Conservation (phyloP, 2,888 invertebrate genomes). For the Nemotelus pantherinus region DNA sequence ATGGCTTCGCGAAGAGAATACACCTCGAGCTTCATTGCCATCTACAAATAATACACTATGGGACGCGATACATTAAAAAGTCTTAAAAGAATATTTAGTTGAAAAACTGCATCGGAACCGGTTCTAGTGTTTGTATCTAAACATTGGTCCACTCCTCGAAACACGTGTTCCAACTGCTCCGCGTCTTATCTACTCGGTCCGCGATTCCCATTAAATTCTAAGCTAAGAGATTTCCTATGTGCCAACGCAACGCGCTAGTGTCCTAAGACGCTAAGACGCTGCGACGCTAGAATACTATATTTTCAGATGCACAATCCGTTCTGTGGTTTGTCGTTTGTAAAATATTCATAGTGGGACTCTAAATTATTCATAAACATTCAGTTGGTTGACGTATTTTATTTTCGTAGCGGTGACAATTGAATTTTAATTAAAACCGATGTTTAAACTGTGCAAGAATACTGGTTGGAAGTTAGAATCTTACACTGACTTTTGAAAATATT, state of each 20-base stretch:
- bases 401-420: constrained; percentile 20
- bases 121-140: constrained; percentile 1
- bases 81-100: background rate
- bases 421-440: background rate
- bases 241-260: no score
- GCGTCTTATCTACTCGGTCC: no score
- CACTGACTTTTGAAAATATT: no score
- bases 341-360: background rate
- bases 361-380: constrained; percentile 20
- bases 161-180: constrained; percentile 1
- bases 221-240: background rate
- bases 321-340: background rate
- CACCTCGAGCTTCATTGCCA: background rate
- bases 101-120: constrained; percentile 6
- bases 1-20: background rate
- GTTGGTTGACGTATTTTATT: background rate
- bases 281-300: no score
- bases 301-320: no score
- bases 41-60: background rate
- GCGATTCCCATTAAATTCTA: background rate
- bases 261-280: no score
- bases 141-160: background rate
- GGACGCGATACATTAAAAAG: background rate
- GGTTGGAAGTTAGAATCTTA: no score
- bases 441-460: background rate